A percentile compares a stretch with the other conserved stretches of the same genome.
phyloP scores from a whole-genome alignment of 2,797 vertebrate genomes.

The Acipenser ruthenus region DNA sequence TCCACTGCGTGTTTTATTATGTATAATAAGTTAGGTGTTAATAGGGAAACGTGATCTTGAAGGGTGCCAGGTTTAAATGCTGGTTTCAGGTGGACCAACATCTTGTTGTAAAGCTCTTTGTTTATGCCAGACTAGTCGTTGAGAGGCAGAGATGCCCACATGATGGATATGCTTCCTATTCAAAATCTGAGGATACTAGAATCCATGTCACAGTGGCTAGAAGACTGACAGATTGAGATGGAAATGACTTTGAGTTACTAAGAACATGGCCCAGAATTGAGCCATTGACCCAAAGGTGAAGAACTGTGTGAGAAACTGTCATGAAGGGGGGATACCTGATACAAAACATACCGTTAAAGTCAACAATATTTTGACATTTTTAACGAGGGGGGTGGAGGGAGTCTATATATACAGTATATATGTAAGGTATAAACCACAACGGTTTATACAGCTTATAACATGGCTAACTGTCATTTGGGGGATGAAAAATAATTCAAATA shows the following conservation, averaged over 20 bases:
- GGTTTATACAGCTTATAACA: too few relatives aligned
- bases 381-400: too few relatives aligned
- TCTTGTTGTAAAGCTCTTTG: conserved; percentile 31
- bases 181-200: not conserved
- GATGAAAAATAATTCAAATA: too few relatives aligned
- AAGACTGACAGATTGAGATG: not conserved
- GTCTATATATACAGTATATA: too few relatives aligned
- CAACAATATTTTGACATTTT: too few relatives aligned
- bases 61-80: conserved; percentile 43
- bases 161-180: not conserved
- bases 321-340: too few relatives aligned
- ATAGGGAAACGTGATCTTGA: conserved; percentile 48
- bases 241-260: not conserved
- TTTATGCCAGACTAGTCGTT: conserved; percentile 31
- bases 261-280: not conserved
- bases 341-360: too few relatives aligned
- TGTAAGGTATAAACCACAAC: too few relatives aligned
- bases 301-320: not conserved
- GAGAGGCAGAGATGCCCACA: not conserved
- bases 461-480: too few relatives aligned
- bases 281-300: not conserved
- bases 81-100: conserved; percentile 37
- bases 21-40: conserved; percentile 48
- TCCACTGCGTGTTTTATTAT: conserved; percentile 49
- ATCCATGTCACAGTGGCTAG: not conserved